These are phyloP conservation scores for Agrotis clavis DNA, from an alignment of 2,888 invertebrate species.

Conservation along the genomic window DNA sequence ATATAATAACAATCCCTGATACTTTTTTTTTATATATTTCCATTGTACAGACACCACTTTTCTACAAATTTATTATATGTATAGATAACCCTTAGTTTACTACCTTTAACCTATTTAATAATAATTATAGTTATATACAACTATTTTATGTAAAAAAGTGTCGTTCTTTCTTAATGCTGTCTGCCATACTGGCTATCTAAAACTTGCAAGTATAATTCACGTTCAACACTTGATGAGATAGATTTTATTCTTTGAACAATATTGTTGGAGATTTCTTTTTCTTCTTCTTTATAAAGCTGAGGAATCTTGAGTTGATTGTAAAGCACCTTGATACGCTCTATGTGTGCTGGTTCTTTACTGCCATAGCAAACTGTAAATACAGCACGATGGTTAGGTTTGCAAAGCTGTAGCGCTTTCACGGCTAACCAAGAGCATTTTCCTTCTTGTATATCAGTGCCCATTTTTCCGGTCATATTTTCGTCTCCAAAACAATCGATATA, in stretches of 20 bases:
- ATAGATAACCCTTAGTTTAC: too few species aligned
- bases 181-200: slow-evolving; percentile 93
- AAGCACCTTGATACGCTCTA: slow-evolving; percentile 84
- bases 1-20: too few species aligned
- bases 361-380: slow-evolving; percentile 94
- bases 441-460: slow-evolving; percentile 97
- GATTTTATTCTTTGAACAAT: slow-evolving; percentile 83
- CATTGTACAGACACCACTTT: too few species aligned
- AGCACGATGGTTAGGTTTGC: slow-evolving; percentile 91
- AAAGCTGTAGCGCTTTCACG: slow-evolving; percentile 95
- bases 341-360: slow-evolving; percentile 91
- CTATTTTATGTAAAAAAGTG: too few species aligned
- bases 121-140: too few species aligned
- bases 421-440: slow-evolving; percentile 98
- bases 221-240: slow-evolving; percentile 81
- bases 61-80: too few species aligned
- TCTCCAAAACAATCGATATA: slow-evolving; percentile 97
- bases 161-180: slow-evolving; percentile 32
- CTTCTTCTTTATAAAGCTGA: slow-evolving; percentile 93
- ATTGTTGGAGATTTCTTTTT: slow-evolving; percentile 93
- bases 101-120: too few species aligned
- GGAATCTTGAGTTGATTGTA: slow-evolving; percentile 93
- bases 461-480: slow-evolving; percentile 95
- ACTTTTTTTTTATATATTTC: too few species aligned
- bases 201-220: slow-evolving; percentile 93